Evolutionary conservation across 1,140 invertebrate genomes (phyloP).

Genomic region (Sarcophaga bullata): DNA sequence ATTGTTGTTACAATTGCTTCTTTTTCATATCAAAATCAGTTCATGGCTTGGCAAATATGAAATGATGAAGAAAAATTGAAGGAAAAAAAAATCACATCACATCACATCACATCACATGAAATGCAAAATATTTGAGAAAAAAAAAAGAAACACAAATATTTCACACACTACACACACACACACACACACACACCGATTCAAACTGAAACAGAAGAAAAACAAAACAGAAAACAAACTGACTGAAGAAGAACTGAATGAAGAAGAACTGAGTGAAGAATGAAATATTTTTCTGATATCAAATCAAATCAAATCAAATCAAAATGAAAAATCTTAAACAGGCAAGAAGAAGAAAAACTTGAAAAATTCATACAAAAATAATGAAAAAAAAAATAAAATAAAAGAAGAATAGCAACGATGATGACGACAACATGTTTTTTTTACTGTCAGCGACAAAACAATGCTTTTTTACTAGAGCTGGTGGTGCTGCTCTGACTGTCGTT

Average conservation of each 20-base stretch:
- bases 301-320: too few species aligned
- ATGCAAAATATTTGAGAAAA: slow-evolving; percentile 22
- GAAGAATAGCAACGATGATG: not conserved
- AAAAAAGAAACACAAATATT: too few species aligned
- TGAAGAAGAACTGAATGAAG: too few species aligned
- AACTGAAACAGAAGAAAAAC: not conserved
- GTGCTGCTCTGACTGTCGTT: too few species aligned
- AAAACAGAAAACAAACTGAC: not conserved
- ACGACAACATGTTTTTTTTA: not conserved
- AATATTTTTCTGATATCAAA: too few species aligned
- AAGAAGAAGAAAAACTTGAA: not conserved
- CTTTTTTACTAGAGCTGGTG: too few species aligned
- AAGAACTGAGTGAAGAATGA: too few species aligned
- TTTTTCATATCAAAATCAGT: slow-evolving; percentile 19
- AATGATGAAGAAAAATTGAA: not conserved
- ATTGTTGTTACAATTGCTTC: too few species aligned
- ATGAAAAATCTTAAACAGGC: too few species aligned
- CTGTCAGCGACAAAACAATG: too few species aligned
- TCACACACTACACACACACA: not conserved
- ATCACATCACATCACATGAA: not conserved
- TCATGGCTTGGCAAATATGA: not conserved
- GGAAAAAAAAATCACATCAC: too few species aligned
- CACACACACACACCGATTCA: not conserved
- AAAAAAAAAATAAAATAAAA: not conserved
- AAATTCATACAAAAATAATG: not conserved